These are phyloP conservation scores for Ginglymostoma cirratum DNA, from an alignment of 2,113 vertebrate species.

Conservation along the genomic window DNA sequence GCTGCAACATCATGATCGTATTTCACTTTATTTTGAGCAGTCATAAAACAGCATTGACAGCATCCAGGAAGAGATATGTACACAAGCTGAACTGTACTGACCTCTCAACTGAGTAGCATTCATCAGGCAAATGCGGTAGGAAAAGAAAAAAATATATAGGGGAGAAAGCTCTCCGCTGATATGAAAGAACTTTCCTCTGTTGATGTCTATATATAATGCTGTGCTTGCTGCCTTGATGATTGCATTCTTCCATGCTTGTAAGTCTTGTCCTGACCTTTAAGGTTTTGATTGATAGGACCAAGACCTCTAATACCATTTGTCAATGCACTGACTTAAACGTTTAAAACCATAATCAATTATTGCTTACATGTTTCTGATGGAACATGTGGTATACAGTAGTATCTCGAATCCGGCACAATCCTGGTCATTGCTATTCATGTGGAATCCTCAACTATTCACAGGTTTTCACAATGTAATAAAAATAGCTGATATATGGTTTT, in stretches of 20 bases:
- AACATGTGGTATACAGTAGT: not conserved
- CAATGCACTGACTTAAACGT: not conserved
- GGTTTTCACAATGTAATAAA: not conserved
- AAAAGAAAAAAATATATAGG: not conserved
- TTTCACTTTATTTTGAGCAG: slow-evolving; percentile 25
- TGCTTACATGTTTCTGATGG: not conserved
- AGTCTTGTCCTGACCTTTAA: not conserved
- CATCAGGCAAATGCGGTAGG: slow-evolving; percentile 8
- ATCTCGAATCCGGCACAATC: not conserved
- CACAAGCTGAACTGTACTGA: not conserved
- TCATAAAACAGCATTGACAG: slow-evolving; percentile 19
- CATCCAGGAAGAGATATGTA: not conserved
- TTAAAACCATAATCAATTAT: not conserved
- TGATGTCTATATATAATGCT: too few relatives aligned
- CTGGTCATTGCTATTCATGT: not conserved
- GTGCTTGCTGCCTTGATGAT: not conserved
- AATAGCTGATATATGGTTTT: not conserved
- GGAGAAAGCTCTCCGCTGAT: not conserved
- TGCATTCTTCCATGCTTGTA: not conserved
- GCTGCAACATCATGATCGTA: not conserved
- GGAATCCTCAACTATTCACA: not conserved
- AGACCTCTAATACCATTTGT: not conserved
- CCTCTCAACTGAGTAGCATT: not conserved
- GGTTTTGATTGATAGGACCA: not conserved
- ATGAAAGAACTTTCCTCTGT: not conserved